Base-by-base conservation (phyloP, 2,113 vertebrate species). In the Zapornia atra region DNA sequence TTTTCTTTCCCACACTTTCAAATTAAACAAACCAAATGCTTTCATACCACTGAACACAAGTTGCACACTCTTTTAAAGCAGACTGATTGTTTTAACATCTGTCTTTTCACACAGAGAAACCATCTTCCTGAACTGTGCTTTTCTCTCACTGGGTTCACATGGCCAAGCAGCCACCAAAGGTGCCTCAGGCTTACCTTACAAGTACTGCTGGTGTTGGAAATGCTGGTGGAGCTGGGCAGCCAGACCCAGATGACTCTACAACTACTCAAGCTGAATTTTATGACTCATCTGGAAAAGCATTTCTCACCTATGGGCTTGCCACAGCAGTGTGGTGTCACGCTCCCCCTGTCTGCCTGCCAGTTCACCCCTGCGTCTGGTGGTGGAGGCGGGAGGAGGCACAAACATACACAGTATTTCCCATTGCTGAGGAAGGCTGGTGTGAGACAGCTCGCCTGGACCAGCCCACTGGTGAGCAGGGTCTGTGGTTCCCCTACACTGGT, bases 361-460 rank as follows among this genome's bases (percentile, higher is more conserved):
- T 9, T 21, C 9, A 2, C 14, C 10, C 9, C 42, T n/a, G 51
- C 15, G 6, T 9, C 28, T 85, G 77, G 15, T n/a, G 42, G 15
- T 3, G 6, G 68, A 71, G 42, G 28, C 0, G 3, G 31, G 46
- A 8, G 3, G 22, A 36, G 31, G 34, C 40, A 70, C 7, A 5
- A 9, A 34, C 0, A 0, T 8, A 46, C 15, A 29, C 0, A 1
- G 46, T 10, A 3, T 44, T 91, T 89, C 56, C 42, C 42, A 19
- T 24, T 0, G 2, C 36, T 2, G 10, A 61, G 22, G 28, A 68
- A 68, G 48, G 40, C 56, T 86, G 20, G 9, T 50, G 20, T 38
- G 34, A 48, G 22, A 7, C 2, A 5, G 50, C 29, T 72, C 0
- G 0, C 11, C 17, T 54, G 2, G 1, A 18, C 8, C 3, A 2